These are phyloP conservation scores for Otis tarda DNA, from an alignment of 2,113 vertebrate genomes.

Conservation along the genomic window DNA sequence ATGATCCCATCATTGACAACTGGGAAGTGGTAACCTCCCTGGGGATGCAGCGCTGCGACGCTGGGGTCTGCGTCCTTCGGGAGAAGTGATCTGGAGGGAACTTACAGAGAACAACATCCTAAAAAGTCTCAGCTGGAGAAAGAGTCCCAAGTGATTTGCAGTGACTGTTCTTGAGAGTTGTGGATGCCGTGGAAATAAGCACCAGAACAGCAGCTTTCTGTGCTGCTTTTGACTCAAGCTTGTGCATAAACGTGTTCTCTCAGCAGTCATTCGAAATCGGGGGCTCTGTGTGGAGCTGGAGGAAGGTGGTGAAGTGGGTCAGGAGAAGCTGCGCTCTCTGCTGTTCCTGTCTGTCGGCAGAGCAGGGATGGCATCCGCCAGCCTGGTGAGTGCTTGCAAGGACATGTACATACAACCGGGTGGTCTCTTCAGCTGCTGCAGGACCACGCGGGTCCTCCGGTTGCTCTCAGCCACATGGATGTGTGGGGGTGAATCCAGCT, in stretches of 20 bases:
- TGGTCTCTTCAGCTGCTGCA: background rate
- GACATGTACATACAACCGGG: conserved; percentile 17
- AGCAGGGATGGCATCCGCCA: conserved; percentile 7
- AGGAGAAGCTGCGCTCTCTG: conserved; percentile 20
- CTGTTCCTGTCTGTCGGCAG: conserved; percentile 18
- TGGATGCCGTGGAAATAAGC: conserved; percentile 58
- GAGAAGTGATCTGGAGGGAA: conserved; percentile 85
- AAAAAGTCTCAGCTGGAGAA: background rate
- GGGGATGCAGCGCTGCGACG: conserved; percentile 97
- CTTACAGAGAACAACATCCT: background rate
- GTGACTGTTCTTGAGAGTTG: conserved; percentile 59
- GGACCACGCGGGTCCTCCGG: background rate
- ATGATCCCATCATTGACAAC: conserved; percentile 96
- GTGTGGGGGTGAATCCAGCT: conserved; percentile 11
- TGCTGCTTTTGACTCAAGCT: conserved; percentile 51
- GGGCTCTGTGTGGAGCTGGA: conserved; percentile 30
- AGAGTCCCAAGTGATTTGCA: conserved; percentile 58
- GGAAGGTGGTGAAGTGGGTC: background rate
- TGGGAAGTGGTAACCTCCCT: conserved; percentile 99
- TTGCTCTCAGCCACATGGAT: background rate
- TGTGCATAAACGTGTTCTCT: conserved; percentile 13
- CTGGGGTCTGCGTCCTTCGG: conserved; percentile 94
- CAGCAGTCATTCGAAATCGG: conserved; percentile 22
- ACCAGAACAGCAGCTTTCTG: conserved; percentile 52
- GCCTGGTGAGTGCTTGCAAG: background rate